Evolutionary conservation across 2,888 invertebrate species (phyloP).

Genomic region (Physocephala rufipes): DNA sequence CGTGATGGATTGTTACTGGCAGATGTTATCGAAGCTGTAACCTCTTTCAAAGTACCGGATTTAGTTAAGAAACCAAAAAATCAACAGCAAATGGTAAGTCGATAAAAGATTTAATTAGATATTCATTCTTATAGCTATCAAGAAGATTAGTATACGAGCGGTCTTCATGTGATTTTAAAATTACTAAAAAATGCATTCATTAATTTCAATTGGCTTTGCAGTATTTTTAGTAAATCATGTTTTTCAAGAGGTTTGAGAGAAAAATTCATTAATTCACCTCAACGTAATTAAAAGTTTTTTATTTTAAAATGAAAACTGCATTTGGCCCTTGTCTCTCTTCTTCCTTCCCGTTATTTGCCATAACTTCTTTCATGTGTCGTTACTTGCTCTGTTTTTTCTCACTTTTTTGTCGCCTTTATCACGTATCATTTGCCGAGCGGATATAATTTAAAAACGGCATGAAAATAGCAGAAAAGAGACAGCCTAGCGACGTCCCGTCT

Average conservation of each 20-base stretch:
- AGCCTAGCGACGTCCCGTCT: background rate
- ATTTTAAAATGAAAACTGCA: background rate
- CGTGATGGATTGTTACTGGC: conserved; percentile 91
- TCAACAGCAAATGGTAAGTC: conserved; percentile 91
- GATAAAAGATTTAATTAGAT: too few relatives aligned
- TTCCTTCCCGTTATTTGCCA: background rate
- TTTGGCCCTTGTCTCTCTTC: background rate
- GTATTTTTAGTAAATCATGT: background rate
- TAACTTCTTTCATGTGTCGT: background rate
- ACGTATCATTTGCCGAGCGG: background rate
- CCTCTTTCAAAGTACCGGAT: conserved; percentile 78
- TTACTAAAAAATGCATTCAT: background rate
- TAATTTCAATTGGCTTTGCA: too few relatives aligned
- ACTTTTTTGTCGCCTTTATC: background rate
- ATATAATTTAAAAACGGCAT: background rate
- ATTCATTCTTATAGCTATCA: too few relatives aligned
- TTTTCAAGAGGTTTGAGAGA: conserved; percentile 32
- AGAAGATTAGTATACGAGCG: too few relatives aligned
- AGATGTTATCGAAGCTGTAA: conserved; percentile 95
- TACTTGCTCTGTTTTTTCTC: background rate
- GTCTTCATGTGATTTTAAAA: too few relatives aligned
- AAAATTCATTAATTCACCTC: conserved; percentile 37
- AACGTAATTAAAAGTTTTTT: conserved; percentile 34
- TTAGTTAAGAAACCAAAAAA: conserved; percentile 86
- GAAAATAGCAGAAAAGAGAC: background rate